phyloP scores from a whole-genome alignment of 2,888 invertebrate genomes.

The Stenotaenia linearis region DNA sequence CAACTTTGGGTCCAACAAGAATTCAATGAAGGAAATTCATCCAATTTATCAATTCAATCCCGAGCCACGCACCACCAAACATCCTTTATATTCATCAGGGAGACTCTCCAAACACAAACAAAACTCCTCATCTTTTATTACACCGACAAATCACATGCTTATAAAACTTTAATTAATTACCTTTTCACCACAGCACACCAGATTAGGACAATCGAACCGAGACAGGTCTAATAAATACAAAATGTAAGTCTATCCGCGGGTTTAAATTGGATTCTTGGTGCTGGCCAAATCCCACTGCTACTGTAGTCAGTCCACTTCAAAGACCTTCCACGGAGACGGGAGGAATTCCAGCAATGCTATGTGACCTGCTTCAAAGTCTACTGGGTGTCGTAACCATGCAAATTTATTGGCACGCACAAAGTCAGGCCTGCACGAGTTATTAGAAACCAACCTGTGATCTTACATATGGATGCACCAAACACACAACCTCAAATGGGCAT shows the following conservation, averaged over 20 bases:
- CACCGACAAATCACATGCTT: not conserved
- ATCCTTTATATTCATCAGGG: not conserved
- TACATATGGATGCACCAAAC: slow-evolving; percentile 4
- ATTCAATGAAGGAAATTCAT: slow-evolving; percentile 19
- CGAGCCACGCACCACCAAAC: not conserved
- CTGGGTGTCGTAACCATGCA: slow-evolving; percentile 11
- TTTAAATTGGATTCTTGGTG: not conserved
- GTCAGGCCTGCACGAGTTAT: not conserved
- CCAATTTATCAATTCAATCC: slow-evolving; percentile 19
- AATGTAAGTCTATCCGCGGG: not conserved
- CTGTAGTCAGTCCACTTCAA: slow-evolving; percentile 1
- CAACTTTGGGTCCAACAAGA: slow-evolving; percentile 11
- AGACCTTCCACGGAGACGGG: not conserved
- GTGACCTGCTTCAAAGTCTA: slow-evolving; percentile 11
- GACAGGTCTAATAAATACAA: not conserved
- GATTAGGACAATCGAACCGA: not conserved
- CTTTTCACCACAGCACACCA: not conserved
- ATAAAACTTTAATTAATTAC: not conserved
- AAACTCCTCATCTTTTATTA: not conserved
- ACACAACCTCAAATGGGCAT: slow-evolving; percentile 1
- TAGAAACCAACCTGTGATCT: slow-evolving; percentile 13
- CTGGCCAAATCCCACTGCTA: not conserved
- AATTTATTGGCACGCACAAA: slow-evolving; percentile 14
- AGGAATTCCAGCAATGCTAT: slow-evolving; percentile 1
- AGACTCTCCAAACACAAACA: not conserved